Base-by-base conservation (phyloP, 2,888 invertebrate species). In the Drosophila nr. perissopoda region DNA sequence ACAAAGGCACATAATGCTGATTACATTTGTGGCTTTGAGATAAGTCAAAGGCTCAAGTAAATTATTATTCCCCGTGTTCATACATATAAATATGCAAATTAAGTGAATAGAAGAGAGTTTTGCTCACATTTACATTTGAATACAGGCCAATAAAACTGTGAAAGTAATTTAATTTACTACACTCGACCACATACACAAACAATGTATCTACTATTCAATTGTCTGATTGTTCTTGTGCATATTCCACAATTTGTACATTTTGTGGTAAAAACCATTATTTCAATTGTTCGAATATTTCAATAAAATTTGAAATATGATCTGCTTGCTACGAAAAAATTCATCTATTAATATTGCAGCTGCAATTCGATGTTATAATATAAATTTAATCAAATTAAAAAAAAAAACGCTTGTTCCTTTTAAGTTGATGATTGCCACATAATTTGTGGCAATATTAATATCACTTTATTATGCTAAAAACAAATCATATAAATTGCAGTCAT, bases 121-220 rank as follows among this genome's bases (percentile, higher is more conserved):
- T 31, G 25, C 49, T 25, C 25, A 18, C 25, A 38, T 53, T 64
- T 64, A 58, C 66, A 65, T 68, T 81, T 56, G 61, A 69, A 80
- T 69, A 1, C n/a, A 54, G 38, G 45, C 16, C 63, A 69, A 80
- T 72, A 84, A 82, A 78, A 78, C 59, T 72, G 57, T 72, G 21
- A 62, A 80, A 78, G 62, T 83, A 76, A 84, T 82, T 79, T 64
- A 61, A 87, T 82, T 82, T 61, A 71, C 72, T 64, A 27, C 52
- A 33, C 52, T 36, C 58, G 61, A 45, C 53, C 66, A 57, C 27
- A n/a, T 13, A 0, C 38, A 36, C 13, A 45, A 38, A 60, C 59
- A 74, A 68, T 57, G 11, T 16, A 31, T 31, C 38, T 16, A 16
- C 27, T n/a, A 29, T n/a, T n/a, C 58, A 69, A 56, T 69, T 59